Conservation (phyloP, 2,888 invertebrate genomes). For the Archaeoteleia sp. region DNA sequence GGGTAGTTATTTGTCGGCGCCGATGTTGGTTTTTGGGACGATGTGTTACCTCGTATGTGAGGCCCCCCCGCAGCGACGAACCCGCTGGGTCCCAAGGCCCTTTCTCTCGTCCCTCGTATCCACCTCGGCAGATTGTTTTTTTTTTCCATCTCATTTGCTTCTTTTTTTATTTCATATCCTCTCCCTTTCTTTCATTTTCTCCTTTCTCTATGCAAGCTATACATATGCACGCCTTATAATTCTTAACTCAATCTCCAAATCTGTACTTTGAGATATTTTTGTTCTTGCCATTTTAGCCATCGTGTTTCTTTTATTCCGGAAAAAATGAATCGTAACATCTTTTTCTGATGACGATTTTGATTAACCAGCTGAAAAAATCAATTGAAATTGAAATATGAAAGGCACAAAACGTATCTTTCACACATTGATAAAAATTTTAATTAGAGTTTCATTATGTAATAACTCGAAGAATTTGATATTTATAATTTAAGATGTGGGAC, state of each 20-base stretch:
- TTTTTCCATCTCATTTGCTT: slow-evolving; percentile 30
- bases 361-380: no score
- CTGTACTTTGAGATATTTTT: slow-evolving; percentile 4
- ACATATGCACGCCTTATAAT: slow-evolving; percentile 9
- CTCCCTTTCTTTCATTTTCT: slow-evolving; percentile 30
- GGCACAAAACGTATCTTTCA: no score
- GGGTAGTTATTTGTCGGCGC: slow-evolving; percentile 74
- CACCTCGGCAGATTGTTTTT: slow-evolving; percentile 45
- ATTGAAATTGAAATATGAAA: no score
- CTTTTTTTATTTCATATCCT: slow-evolving; percentile 37
- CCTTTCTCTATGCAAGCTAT: slow-evolving; percentile 33
- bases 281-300: no score
- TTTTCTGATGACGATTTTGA: no score
- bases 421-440: no score
- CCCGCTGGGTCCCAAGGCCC: slow-evolving; percentile 62
- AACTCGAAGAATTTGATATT: no score
- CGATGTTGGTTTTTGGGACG: slow-evolving; percentile 72
- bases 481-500: neutral
- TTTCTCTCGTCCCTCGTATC: slow-evolving; percentile 41
- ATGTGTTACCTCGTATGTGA: slow-evolving; percentile 64
- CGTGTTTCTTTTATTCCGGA: neutral
- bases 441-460: no score
- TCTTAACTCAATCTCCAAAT: slow-evolving; percentile 3
- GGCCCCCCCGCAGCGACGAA: slow-evolving; percentile 71
- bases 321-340: neutral